phyloP scores from a whole-genome alignment of 2,113 vertebrate genomes.

The Echinops telfairi region DNA sequence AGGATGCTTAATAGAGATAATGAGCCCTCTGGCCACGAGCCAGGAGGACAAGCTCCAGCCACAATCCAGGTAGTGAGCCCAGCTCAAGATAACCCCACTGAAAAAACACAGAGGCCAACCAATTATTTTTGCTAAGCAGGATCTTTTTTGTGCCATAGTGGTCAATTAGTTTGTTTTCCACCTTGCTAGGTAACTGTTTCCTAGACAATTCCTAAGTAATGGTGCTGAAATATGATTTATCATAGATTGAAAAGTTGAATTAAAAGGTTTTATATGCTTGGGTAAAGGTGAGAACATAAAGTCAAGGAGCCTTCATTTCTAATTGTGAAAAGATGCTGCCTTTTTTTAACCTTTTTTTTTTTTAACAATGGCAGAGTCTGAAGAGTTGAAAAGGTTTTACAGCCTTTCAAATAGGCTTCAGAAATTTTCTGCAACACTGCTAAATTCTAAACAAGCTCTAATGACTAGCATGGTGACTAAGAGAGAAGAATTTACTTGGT shows the following conservation, averaged over 20 bases:
- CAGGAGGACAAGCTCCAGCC: slow-evolving; percentile 34
- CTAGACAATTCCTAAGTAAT: not conserved
- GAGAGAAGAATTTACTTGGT: slow-evolving; percentile 5
- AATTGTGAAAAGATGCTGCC: not conserved
- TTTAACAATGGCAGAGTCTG: not conserved
- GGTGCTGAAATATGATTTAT: slow-evolving; percentile 20
- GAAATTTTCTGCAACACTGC: not conserved
- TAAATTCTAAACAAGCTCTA: slow-evolving; percentile 54
- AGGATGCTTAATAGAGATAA: slow-evolving; percentile 49
- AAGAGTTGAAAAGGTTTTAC: slow-evolving; percentile 24
- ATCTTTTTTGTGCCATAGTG: not conserved
- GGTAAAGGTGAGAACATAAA: not conserved
- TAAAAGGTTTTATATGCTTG: slow-evolving; percentile 28
- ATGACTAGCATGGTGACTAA: not conserved
- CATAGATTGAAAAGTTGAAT: slow-evolving; percentile 9
- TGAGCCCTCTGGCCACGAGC: slow-evolving; percentile 15
- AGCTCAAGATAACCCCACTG: slow-evolving; percentile 20
- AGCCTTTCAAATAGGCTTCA: slow-evolving; percentile 39
- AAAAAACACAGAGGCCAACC: slow-evolving; percentile 12
- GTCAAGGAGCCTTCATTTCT: not conserved
- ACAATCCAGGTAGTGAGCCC: slow-evolving; percentile 21
- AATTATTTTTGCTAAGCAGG: slow-evolving; percentile 27
- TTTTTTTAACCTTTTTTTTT: not conserved
- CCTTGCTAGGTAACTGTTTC: not conserved
- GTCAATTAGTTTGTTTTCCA: slow-evolving; percentile 19